Evolutionary conservation across 2,797 vertebrate genomes (phyloP).

Genomic region (Myotis daubentonii): DNA sequence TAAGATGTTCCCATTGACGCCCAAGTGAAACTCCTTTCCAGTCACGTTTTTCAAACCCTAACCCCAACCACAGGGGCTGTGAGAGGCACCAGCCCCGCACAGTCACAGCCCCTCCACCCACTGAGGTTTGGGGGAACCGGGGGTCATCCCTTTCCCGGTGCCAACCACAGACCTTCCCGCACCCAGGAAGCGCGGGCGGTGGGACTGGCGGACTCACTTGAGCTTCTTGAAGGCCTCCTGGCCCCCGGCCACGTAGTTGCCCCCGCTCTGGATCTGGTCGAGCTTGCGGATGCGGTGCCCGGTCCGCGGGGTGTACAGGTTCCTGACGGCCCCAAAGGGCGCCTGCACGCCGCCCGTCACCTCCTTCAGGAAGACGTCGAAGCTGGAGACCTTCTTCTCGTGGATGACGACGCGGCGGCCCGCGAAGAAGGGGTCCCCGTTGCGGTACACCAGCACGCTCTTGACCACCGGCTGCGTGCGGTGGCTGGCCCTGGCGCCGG

Average conservation of each 20-base stretch:
- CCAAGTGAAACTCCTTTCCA: not conserved
- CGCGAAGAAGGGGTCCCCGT: constrained; percentile 95
- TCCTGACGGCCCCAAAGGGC: constrained; percentile 95
- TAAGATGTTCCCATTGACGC: not conserved
- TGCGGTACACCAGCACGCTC: constrained; percentile 94
- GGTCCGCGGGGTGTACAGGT: constrained; percentile 94
- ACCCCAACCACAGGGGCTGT: not conserved
- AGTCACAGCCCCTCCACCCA: not conserved
- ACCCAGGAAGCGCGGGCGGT: not conserved
- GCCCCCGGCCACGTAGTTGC: constrained; percentile 96
- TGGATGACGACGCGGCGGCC: constrained; percentile 94
- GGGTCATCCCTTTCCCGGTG: not conserved
- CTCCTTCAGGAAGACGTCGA: constrained; percentile 94
- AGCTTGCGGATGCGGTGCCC: constrained; percentile 93
- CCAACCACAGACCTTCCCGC: not conserved
- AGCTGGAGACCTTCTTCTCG: constrained; percentile 93
- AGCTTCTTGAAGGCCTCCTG: constrained; percentile 95
- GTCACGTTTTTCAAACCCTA: not conserved
- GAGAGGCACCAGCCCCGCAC: not conserved
- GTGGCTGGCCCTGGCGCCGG: constrained; percentile 87
- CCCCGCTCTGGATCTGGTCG: constrained; percentile 92
- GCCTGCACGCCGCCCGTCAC: constrained; percentile 94
- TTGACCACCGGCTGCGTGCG: constrained; percentile 95
- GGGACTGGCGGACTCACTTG: constrained; percentile 89
- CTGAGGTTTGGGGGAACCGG: not conserved